Percentiles rank a stretch among this genome's conserved stretches.
Conservation (phyloP, 1,140 invertebrate genomes). For the Scaptodrosophila lebanonensis region DNA sequence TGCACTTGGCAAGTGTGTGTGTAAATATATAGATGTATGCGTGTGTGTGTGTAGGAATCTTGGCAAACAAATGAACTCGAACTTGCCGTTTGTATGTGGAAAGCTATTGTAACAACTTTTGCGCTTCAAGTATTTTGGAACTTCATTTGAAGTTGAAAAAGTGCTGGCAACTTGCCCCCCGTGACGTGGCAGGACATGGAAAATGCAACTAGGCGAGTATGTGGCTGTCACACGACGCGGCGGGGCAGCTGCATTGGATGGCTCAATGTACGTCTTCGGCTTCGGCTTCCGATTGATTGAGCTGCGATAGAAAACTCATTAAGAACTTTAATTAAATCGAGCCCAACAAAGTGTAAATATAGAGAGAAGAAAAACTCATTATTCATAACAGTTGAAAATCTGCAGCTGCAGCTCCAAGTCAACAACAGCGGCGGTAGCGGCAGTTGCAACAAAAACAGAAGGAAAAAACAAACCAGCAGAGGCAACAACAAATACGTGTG, state of each 20-base stretch:
- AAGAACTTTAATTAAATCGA: conserved; percentile 71
- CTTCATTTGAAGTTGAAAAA: conserved; percentile 30
- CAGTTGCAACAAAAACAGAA: conserved; percentile 22
- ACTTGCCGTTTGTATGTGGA: conserved; percentile 19
- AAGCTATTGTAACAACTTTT: conserved; percentile 9
- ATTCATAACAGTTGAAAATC: conserved; percentile 51
- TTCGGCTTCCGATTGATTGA: conserved; percentile 67
- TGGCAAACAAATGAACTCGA: conserved; percentile 68
- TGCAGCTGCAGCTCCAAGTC: conserved; percentile 22
- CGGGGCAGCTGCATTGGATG: conserved; percentile 35
- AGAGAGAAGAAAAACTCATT: conserved; percentile 41
- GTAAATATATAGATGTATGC: too few relatives aligned
- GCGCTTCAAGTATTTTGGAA: conserved; percentile 40
- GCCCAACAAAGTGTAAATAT: conserved; percentile 10
- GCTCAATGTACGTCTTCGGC: conserved; percentile 42
- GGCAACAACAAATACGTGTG: conserved; percentile 51
- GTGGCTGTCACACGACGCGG: conserved; percentile 36
- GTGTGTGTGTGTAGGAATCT: too few relatives aligned
- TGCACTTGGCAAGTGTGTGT: conserved; percentile 63
- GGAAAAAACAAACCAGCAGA: conserved; percentile 22
- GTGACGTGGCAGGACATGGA: neutral
- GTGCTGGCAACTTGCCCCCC: conserved; percentile 40
- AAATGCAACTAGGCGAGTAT: too few relatives aligned
- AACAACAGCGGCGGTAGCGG: neutral
- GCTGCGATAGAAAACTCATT: conserved; percentile 64